Percentiles rank a stretch among this genome's conserved stretches.
Conservation (phyloP, 1,140 invertebrate species). For the Eupeodes corollae region DNA sequence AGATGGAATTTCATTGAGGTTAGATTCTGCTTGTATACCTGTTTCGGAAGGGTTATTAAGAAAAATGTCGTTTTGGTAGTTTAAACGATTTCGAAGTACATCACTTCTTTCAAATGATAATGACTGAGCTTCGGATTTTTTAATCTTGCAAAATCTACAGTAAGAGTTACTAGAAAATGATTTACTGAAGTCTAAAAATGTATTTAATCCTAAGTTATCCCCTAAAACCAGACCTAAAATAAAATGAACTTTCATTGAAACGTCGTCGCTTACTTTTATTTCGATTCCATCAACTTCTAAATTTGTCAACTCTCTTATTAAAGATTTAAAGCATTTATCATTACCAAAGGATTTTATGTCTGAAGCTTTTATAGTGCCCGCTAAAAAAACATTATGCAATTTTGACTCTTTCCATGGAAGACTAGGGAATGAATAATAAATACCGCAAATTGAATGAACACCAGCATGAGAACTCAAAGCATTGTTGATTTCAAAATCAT, state of each 20-base stretch:
- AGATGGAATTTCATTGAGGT: too few relatives aligned
- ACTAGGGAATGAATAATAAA: slow-evolving; percentile 1
- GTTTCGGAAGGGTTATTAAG: too few relatives aligned
- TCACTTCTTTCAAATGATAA: not conserved
- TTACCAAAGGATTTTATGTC: not conserved
- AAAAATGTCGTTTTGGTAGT: not conserved
- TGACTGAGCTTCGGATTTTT: not conserved
- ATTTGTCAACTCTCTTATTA: not conserved
- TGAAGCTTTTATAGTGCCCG: not conserved
- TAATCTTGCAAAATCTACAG: not conserved
- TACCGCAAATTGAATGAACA: not conserved
- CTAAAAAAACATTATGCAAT: not conserved
- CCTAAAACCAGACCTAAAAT: not conserved
- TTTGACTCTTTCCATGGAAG: not conserved
- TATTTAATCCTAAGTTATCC: too few relatives aligned
- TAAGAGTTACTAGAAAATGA: too few relatives aligned
- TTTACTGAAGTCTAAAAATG: not conserved
- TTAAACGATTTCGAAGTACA: not conserved
- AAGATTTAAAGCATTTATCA: not conserved
- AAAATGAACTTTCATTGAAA: not conserved
- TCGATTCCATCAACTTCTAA: not conserved
- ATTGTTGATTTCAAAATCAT: too few relatives aligned
- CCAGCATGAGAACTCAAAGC: not conserved
- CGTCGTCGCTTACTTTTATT: not conserved
- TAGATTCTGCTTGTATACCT: too few relatives aligned